Percentiles rank a stretch among this genome's conserved stretches.
phyloP scores from a whole-genome alignment of 2,113 vertebrate genomes.

The Halcyon senegalensis region DNA sequence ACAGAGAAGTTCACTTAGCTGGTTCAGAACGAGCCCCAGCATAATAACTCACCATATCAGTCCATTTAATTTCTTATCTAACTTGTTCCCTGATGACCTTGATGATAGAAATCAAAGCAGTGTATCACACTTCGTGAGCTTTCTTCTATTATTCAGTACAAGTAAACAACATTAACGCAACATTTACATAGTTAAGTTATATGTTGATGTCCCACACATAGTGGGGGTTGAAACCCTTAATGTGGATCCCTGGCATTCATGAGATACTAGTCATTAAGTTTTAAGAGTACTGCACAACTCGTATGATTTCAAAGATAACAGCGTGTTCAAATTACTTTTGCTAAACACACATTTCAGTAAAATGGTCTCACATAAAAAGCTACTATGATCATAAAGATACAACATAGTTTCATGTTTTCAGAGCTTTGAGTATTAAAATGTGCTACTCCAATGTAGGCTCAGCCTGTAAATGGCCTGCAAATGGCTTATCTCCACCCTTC shows the following conservation, averaged over 20 bases:
- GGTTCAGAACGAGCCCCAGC: neutral
- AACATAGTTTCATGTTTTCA: neutral
- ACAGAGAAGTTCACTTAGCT: slow-evolving; percentile 24
- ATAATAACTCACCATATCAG: neutral
- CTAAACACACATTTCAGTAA: neutral
- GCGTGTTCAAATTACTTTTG: neutral
- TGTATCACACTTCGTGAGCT: neutral
- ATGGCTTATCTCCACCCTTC: neutral
- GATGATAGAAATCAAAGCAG: slow-evolving; percentile 16
- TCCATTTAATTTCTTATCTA: slow-evolving; percentile 14
- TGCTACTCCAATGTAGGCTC: neutral
- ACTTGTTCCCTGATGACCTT: neutral
- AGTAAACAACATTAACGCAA: slow-evolving; percentile 1
- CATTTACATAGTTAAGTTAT: slow-evolving; percentile 10
- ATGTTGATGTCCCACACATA: neutral
- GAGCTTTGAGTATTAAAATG: neutral
- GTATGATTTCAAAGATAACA: slow-evolving; percentile 6
- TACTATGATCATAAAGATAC: neutral
- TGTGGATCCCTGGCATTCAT: slow-evolving; percentile 4
- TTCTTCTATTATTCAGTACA: neutral
- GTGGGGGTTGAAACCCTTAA: neutral
- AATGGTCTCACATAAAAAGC: neutral
- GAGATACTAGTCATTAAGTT: slow-evolving; percentile 7
- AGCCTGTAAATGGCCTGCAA: neutral
- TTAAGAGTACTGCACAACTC: neutral